Conservation (phyloP, 2,113 vertebrate species). For the Manacus vitellinus region DNA sequence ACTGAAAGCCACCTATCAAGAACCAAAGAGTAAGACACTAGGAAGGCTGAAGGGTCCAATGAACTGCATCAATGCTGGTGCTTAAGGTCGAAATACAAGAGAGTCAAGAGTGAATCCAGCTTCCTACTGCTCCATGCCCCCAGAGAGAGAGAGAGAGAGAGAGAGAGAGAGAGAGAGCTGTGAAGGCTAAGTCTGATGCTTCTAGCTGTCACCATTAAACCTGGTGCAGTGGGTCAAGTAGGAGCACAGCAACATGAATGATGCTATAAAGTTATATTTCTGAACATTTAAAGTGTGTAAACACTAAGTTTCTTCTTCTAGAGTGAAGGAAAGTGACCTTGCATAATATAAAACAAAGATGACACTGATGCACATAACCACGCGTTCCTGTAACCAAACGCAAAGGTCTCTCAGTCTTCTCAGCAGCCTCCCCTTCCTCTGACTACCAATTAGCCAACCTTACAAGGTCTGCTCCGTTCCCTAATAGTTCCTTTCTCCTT, state of each 20-base stretch:
- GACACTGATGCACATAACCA: background rate
- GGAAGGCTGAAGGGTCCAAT: background rate
- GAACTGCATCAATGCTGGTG: background rate
- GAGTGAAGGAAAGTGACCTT: background rate
- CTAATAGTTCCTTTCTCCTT: background rate
- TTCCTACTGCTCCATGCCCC: background rate
- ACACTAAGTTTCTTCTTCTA: background rate
- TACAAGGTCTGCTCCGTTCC: background rate
- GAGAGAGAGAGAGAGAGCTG: background rate
- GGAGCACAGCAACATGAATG: background rate
- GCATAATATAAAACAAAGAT: background rate
- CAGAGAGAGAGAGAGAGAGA: background rate
- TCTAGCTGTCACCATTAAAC: background rate
- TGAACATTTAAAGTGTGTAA: background rate
- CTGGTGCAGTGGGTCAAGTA: background rate
- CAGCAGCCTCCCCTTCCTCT: background rate
- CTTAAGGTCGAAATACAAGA: background rate
- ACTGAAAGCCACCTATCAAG: background rate
- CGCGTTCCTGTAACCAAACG: background rate
- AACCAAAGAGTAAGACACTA: background rate
- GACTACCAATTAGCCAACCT: background rate
- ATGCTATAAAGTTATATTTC: conserved; percentile 35
- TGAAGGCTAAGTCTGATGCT: background rate
- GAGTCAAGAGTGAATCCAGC: background rate
- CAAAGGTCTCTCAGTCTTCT: background rate